A percentile compares a stretch with the other conserved stretches of the same genome.
These are phyloP conservation scores for Galemys pyrenaicus DNA, from an alignment of 2,113 vertebrate species.

Conservation along the genomic window DNA sequence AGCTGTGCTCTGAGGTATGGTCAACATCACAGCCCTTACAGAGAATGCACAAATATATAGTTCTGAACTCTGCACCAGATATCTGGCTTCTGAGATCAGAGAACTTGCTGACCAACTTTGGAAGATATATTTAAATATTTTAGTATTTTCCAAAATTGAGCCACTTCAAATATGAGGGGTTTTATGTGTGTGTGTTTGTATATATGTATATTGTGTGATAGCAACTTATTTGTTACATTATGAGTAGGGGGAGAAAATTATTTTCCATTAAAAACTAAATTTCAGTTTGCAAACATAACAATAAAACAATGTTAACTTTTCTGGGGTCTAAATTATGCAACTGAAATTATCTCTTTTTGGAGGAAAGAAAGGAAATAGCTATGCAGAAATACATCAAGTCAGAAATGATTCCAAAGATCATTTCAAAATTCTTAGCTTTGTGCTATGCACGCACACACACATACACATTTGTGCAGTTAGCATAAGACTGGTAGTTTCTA, in stretches of 20 bases:
- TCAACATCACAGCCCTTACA: background rate
- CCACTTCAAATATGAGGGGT: background rate
- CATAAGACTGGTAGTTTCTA: background rate
- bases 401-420: constrained; percentile 43
- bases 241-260: constrained; percentile 44
- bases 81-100: background rate
- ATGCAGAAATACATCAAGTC: background rate
- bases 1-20: background rate
- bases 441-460: background rate
- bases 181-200: too few relatives aligned
- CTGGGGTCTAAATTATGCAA: background rate
- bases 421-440: constrained; percentile 10
- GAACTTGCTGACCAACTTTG: background rate
- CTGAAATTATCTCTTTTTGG: constrained; percentile 29
- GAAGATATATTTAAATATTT: background rate
- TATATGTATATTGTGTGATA: background rate
- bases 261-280: constrained; percentile 44
- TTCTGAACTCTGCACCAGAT: background rate
- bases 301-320: background rate
- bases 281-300: constrained; percentile 27
- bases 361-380: background rate
- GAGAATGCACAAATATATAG: background rate
- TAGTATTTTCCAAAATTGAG: background rate
- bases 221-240: constrained; percentile 13
- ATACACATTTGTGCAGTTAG: background rate